A percentile compares a stretch with the other conserved stretches of the same genome.
These are phyloP conservation scores for Unio pictorum DNA, from an alignment of 2,888 invertebrate species.

Conservation along the genomic window DNA sequence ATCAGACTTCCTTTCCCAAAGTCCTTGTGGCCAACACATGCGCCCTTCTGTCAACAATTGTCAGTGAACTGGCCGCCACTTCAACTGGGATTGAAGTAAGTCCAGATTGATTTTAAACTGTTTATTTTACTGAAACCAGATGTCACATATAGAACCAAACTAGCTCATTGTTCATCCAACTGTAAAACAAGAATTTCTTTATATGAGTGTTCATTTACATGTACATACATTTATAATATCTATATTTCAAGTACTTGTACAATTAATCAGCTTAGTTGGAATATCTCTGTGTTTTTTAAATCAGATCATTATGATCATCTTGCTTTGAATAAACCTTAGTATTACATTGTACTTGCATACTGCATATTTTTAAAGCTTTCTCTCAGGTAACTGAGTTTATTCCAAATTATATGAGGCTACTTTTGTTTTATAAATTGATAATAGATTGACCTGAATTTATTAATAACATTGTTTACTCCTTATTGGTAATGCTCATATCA, in stretches of 20 bases:
- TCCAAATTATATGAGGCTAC: no score
- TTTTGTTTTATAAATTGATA: no score
- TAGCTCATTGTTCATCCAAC: not conserved
- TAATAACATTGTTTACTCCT: no score
- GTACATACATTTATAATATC: not conserved
- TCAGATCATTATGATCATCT: no score
- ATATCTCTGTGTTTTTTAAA: no score
- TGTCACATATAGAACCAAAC: not conserved
- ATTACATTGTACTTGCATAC: no score
- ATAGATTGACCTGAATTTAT: no score
- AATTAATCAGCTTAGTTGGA: not conserved
- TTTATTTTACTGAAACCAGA: not conserved
- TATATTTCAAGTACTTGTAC: not conserved
- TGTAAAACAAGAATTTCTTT: not conserved
- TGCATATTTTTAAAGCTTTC: no score
- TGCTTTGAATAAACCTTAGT: no score
- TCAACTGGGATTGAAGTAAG: constrained; percentile 83
- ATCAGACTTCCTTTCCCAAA: constrained; percentile 72
- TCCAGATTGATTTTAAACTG: constrained; percentile 14
- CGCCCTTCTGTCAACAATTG: constrained; percentile 81
- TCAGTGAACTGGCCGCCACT: constrained; percentile 86
- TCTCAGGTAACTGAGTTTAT: no score
- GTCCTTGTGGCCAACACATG: constrained; percentile 74
- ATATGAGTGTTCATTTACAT: not conserved
- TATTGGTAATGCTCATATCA: no score